Evolutionary conservation across 2,113 vertebrate genomes (phyloP).

Genomic region (Axis porcinus): DNA sequence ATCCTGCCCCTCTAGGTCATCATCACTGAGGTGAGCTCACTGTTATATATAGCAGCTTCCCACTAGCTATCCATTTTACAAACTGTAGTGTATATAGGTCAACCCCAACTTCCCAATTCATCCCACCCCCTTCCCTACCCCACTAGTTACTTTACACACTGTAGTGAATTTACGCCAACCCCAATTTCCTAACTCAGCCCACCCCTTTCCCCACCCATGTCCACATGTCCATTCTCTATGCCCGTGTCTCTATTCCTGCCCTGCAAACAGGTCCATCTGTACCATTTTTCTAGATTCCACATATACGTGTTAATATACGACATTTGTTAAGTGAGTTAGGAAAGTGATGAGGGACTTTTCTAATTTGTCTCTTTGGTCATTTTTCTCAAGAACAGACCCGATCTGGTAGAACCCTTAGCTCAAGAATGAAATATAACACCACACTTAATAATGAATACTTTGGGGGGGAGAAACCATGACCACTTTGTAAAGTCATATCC

Average conservation of each 20-base stretch:
- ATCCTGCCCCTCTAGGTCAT: neutral
- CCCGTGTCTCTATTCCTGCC: neutral
- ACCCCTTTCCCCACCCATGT: neutral
- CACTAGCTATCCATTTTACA: neutral
- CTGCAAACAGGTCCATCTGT: neutral
- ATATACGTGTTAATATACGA: rapidly evolving
- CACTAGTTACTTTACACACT: neutral
- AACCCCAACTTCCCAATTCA: neutral
- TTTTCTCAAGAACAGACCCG: neutral
- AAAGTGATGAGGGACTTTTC: neutral
- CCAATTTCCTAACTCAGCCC: neutral
- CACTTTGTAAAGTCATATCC: neutral
- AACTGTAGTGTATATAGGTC: neutral
- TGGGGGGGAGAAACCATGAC: neutral
- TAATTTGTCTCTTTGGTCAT: neutral
- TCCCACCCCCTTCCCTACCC: neutral
- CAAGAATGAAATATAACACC: neutral
- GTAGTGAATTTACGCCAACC: neutral
- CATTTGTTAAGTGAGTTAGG: neutral
- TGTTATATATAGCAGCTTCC: neutral
- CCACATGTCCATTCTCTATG: neutral
- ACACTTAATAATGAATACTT: neutral
- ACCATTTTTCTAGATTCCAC: neutral
- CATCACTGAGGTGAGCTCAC: neutral
- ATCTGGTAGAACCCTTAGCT: neutral